Conservation (phyloP, 2,797 vertebrate species). For the Epinephelus malabaricus region DNA sequence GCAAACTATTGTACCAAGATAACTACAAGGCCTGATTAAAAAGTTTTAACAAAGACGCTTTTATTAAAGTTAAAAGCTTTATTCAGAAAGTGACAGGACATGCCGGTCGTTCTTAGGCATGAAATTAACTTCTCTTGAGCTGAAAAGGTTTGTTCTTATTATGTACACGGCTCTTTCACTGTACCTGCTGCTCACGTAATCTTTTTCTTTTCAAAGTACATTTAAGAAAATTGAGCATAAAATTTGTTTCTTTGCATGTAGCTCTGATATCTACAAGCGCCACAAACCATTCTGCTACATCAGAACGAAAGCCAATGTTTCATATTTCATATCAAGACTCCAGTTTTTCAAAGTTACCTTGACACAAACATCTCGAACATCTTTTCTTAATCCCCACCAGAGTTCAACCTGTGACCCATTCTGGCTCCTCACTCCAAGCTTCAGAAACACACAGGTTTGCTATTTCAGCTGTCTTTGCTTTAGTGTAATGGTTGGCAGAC, state of each 20-base stretch:
- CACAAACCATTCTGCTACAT: not conserved
- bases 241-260: not conserved
- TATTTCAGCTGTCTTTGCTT: conserved; percentile 70
- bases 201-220: not conserved
- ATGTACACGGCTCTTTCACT: not conserved
- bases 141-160: conserved; percentile 16
- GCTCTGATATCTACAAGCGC: not conserved
- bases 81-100: conserved; percentile 37
- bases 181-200: not conserved
- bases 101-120: conserved; percentile 15
- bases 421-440: conserved; percentile 18
- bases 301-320: not conserved
- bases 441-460: conserved; percentile 31
- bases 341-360: not conserved
- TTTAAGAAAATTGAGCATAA: conserved; percentile 3
- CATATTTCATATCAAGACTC: not conserved
- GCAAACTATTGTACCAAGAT: conserved; percentile 39
- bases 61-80: conserved; percentile 36
- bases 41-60: conserved; percentile 49
- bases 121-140: conserved; percentile 19
- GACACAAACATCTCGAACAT: conserved; percentile 16
- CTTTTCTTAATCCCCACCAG: conserved; percentile 12
- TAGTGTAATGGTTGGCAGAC: conserved; percentile 69
- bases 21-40: conserved; percentile 30
- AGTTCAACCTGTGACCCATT: conserved; percentile 35